These are phyloP conservation scores for Phallusia fumigata DNA, from an alignment of 23 tunicate genomes.

Conservation along the genomic window DNA sequence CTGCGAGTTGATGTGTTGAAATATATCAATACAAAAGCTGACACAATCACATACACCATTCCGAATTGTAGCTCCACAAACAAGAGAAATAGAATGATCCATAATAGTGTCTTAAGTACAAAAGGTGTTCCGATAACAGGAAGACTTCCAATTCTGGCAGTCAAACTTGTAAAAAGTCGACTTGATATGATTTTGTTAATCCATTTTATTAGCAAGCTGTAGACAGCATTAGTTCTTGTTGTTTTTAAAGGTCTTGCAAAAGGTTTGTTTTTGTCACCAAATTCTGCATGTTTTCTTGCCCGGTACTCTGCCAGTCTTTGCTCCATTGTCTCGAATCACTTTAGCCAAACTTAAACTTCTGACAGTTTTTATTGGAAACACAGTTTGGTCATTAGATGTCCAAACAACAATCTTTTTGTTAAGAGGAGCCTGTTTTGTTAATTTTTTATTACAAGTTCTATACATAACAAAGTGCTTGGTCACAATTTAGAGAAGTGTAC, in stretches of 20 bases:
- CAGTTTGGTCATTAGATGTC: too few species aligned
- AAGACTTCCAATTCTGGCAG: conserved; percentile 15
- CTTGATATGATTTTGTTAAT: background rate
- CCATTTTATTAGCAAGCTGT: background rate
- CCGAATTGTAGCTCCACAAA: conserved; percentile 89
- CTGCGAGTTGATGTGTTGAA: conserved; percentile 63
- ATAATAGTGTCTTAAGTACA: conserved; percentile 48
- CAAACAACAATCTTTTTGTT: too few species aligned
- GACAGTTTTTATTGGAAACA: too few species aligned
- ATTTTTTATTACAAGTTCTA: too few species aligned
- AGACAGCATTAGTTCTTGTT: conserved; percentile 27
- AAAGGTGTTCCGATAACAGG: conserved; percentile 74
- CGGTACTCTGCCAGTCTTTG: conserved; percentile 55
- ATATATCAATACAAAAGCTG: conserved; percentile 68
- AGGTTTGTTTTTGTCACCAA: background rate
- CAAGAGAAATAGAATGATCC: conserved; percentile 72
- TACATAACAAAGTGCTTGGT: too few species aligned
- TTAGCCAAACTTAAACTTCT: too few species aligned
- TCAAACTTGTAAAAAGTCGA: background rate
- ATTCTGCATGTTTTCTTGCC: conserved; percentile 39
- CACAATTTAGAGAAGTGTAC: too few species aligned
- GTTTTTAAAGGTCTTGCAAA: conserved; percentile 25
- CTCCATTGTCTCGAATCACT: conserved; percentile 9
- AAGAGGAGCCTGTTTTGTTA: too few species aligned
- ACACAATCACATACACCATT: conserved; percentile 60